Conservation (phyloP, 2,113 vertebrate species). For the Trogon melanurus region DNA sequence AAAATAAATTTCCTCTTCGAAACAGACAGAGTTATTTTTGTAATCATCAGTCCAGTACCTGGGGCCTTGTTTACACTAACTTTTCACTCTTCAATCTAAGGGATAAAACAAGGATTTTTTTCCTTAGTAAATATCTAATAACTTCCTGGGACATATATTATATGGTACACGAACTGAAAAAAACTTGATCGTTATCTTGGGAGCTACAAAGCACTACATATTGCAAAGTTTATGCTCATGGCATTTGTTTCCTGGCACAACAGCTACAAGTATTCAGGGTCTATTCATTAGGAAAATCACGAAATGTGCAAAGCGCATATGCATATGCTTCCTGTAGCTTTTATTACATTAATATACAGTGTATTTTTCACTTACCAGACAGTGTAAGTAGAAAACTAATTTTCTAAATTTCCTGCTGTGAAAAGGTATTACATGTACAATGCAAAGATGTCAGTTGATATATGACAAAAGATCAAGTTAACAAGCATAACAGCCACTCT, state of each 20-base stretch:
- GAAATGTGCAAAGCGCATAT: background rate
- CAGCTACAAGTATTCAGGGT: slow-evolving; percentile 10
- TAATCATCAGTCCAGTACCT: background rate
- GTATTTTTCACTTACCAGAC: background rate
- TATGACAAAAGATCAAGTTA: slow-evolving; percentile 46
- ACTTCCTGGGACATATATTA: background rate
- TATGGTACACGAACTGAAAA: background rate
- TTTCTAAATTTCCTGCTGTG: background rate
- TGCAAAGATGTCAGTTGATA: slow-evolving; percentile 31
- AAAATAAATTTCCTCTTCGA: too few relatives aligned
- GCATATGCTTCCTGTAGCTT: slow-evolving; percentile 19
- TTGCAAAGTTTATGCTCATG: background rate
- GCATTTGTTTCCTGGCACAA: slow-evolving; percentile 17
- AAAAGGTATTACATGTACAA: slow-evolving; percentile 29
- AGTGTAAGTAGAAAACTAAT: background rate
- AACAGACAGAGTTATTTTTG: background rate
- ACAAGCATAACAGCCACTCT: slow-evolving; percentile 38
- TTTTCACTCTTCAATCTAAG: background rate
- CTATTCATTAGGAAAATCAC: background rate
- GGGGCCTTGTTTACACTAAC: background rate
- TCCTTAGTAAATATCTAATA: slow-evolving; percentile 1
- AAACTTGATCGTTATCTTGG: slow-evolving; percentile 18
- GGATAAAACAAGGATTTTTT: background rate
- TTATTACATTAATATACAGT: background rate
- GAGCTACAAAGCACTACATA: background rate